Evolutionary conservation across 30 jellyfish, hydroid and myxozoan genomes (phyloP), one percentile per base, ranked within the genome.

Genomic region (Mastigias papua): DNA sequence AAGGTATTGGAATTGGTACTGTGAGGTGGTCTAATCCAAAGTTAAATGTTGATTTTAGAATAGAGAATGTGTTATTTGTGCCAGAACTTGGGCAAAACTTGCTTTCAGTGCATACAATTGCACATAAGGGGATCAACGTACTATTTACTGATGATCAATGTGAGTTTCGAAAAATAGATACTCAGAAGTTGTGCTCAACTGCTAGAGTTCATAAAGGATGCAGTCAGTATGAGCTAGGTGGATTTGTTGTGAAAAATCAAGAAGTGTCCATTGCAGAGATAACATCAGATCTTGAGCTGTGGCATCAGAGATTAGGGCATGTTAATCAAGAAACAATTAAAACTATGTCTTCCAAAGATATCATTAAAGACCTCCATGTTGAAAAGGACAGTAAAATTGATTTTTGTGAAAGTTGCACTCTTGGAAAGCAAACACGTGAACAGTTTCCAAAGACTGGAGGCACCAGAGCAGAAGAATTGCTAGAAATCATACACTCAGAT

Each of bases 401-500:
- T 6, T 11, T 37, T 37, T 37, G 54, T 37, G 54, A 37, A 11
- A 37, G 54, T 11, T 37, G 54, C 11, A 37, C n/a, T n/a, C n/a
- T n/a, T n/a, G n/a, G n/a, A n/a, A n/a, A n/a, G n/a, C n/a, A n/a
- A n/a, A n/a, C n/a, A n/a, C n/a, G n/a, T n/a, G n/a, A n/a, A n/a
- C n/a, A n/a, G n/a, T n/a, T n/a, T n/a, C n/a, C n/a, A n/a, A n/a
- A n/a, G n/a, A n/a, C n/a, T n/a, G n/a, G n/a, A n/a, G n/a, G n/a
- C n/a, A n/a, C n/a, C n/a, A n/a, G 54, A 37, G 54, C 54, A 37
- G 11, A 48, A 62, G 82, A 33, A n/a, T 34, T 58, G 28, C 88
- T 72, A 2, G 92, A 57, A 23, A 57, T 57, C 17, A 22, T 57
- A 57, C 69, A 57, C 29, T 17, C 50, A 9, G 91, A 65, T 26